Conservation (phyloP, 2,888 invertebrate species). For the Xylocampa areola region DNA sequence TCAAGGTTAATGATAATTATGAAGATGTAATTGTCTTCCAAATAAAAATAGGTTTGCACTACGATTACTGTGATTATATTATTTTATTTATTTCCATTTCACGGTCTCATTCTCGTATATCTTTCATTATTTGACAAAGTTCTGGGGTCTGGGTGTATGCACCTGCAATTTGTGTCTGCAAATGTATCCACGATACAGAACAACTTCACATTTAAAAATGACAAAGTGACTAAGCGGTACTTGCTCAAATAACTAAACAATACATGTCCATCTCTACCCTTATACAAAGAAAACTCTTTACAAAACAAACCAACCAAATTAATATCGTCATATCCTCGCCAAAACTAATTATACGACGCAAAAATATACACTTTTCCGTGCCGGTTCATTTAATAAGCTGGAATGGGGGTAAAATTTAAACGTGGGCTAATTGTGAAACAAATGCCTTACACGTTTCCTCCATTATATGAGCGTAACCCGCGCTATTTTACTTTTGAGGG, state of each 20-base stretch:
- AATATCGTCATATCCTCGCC: conserved; percentile 33
- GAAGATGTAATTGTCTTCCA: too few relatives aligned
- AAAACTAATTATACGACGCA: conserved; percentile 34
- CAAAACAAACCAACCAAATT: conserved; percentile 39
- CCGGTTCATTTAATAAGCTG: conserved; percentile 45
- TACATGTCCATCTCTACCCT: conserved; percentile 8
- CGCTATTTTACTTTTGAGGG: conserved; percentile 81
- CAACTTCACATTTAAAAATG: too few relatives aligned
- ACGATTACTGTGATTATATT: too few relatives aligned
- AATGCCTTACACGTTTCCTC: conserved; percentile 86
- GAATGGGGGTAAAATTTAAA: conserved; percentile 72
- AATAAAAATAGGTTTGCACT: too few relatives aligned
- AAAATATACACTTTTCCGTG: conserved; percentile 47
- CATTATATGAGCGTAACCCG: conserved; percentile 81
- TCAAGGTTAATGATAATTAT: too few relatives aligned
- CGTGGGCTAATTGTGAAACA: conserved; percentile 81
- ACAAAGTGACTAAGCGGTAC: background rate
- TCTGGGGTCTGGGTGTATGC: too few relatives aligned
- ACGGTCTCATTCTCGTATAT: too few relatives aligned
- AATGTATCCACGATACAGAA: too few relatives aligned
- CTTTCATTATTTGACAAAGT: too few relatives aligned
- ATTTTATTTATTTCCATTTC: too few relatives aligned
- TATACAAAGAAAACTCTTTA: conserved; percentile 17
- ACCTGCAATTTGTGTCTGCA: too few relatives aligned
- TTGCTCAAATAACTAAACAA: conserved; percentile 7